phyloP scores from a whole-genome alignment of 2,888 invertebrate genomes.

The Aspidiotus rigidus region DNA sequence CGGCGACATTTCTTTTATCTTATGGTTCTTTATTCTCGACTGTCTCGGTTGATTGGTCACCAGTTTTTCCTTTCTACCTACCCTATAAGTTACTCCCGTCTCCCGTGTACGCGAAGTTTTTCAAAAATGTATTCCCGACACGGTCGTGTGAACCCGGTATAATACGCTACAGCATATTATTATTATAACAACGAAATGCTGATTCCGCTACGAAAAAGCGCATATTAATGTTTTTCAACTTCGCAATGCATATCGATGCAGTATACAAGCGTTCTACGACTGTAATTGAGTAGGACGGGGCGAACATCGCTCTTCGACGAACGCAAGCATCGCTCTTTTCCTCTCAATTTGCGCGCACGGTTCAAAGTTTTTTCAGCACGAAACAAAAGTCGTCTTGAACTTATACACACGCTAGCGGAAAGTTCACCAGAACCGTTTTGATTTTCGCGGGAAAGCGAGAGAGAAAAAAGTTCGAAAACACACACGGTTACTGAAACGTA shows the following conservation, averaged over 20 bases:
- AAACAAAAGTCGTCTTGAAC: too few relatives aligned
- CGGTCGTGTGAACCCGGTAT: conserved; percentile 31
- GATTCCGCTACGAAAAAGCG: conserved; percentile 29
- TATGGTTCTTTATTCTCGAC: conserved; percentile 30
- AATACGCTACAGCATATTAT: neutral
- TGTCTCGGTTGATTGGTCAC: conserved; percentile 32
- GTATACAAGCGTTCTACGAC: neutral
- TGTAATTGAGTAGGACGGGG: conserved; percentile 22
- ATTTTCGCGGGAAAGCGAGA: too few relatives aligned
- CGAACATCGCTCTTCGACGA: too few relatives aligned
- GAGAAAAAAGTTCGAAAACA: too few relatives aligned
- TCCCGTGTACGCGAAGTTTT: neutral
- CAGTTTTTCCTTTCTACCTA: conserved; percentile 13
- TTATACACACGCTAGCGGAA: too few relatives aligned
- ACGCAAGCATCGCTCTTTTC: too few relatives aligned
- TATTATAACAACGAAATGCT: conserved; percentile 19
- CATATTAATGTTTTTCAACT: conserved; percentile 31
- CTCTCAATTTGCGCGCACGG: too few relatives aligned
- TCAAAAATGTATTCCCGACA: conserved; percentile 28
- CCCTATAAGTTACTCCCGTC: neutral
- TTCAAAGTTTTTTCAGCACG: too few relatives aligned
- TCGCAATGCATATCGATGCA: conserved; percentile 24
- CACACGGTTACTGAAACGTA: too few relatives aligned
- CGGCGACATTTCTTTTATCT: conserved; percentile 32
- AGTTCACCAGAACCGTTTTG: too few relatives aligned